These are phyloP conservation scores for Poeciliopsis paucimaculata DNA, from an alignment of 2,797 vertebrate genomes.

Conservation along the genomic window DNA sequence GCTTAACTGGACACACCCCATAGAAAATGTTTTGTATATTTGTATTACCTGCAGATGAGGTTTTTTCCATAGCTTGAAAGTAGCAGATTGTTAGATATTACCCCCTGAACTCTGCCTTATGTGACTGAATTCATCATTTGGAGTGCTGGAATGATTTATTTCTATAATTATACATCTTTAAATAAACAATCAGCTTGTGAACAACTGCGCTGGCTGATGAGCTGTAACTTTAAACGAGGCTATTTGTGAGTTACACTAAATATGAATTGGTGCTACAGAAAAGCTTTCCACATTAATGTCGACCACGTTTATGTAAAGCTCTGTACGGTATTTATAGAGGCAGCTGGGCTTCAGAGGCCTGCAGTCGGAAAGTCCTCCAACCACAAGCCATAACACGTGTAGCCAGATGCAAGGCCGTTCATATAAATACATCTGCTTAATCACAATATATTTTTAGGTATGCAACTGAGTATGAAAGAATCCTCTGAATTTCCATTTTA, in stretches of 20 bases:
- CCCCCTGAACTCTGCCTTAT: constrained; percentile 5
- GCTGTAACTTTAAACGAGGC: constrained; percentile 43
- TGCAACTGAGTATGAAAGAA: background rate
- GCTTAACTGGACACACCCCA: background rate
- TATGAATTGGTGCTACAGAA: constrained; percentile 35
- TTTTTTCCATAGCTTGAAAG: constrained; percentile 5
- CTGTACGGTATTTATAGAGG: constrained; percentile 66
- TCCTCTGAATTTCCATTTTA: background rate
- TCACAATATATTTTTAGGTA: constrained; percentile 9
- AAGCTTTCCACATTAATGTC: constrained; percentile 68
- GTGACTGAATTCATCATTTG: constrained; percentile 25
- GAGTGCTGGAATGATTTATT: constrained; percentile 35
- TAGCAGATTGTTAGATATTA: background rate
- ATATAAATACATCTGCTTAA: background rate
- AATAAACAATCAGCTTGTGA: constrained; percentile 38
- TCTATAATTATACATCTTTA: constrained; percentile 38
- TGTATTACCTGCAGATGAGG: background rate
- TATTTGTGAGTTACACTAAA: constrained; percentile 47
- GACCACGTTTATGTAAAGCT: constrained; percentile 67
- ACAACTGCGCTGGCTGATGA: constrained; percentile 3
- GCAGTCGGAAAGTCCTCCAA: constrained; percentile 57
- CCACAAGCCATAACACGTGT: constrained; percentile 36
- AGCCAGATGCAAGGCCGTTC: constrained; percentile 4
- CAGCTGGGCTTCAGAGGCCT: constrained; percentile 60
- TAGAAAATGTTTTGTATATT: background rate